phyloP scores from a whole-genome alignment of 1,140 invertebrate species.

The Aphidius gifuensis region DNA sequence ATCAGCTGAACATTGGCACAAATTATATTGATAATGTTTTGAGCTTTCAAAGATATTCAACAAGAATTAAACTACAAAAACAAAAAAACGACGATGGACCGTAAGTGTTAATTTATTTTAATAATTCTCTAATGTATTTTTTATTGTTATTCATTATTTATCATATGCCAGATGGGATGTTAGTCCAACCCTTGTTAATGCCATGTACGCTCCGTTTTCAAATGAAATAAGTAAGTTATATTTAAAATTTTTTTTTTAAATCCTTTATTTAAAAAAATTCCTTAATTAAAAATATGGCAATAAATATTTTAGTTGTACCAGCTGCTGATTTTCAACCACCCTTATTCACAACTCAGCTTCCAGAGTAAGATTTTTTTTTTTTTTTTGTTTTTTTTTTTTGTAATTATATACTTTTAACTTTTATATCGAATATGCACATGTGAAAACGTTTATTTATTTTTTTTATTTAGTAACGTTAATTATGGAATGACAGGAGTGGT shows the following conservation, averaged over 20 bases:
- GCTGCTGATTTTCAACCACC: slow-evolving; percentile 69
- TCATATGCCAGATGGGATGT: slow-evolving; percentile 1
- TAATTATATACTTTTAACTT: slow-evolving; percentile 21
- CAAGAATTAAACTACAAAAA: slow-evolving; percentile 8
- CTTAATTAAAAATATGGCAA: not conserved
- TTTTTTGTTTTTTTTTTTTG: slow-evolving; percentile 1
- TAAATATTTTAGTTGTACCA: slow-evolving; percentile 62
- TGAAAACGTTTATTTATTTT: not conserved
- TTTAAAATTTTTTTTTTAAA: not conserved
- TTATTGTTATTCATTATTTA: not conserved
- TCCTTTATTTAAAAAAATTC: not conserved
- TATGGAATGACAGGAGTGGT: slow-evolving; percentile 57
- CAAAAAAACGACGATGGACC: not conserved
- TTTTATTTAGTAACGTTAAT: slow-evolving; percentile 21
- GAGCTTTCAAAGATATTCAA: slow-evolving; percentile 19
- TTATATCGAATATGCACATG: not conserved
- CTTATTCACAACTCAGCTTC: slow-evolving; percentile 49
- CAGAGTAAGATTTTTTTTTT: slow-evolving; percentile 33
- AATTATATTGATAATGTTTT: slow-evolving; percentile 32
- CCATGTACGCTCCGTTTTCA: slow-evolving; percentile 7
- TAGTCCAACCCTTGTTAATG: slow-evolving; percentile 21
- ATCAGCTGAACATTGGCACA: slow-evolving; percentile 26
- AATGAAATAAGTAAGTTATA: slow-evolving; percentile 19
- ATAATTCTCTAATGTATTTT: not conserved
- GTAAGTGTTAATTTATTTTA: not conserved